Base-by-base conservation (phyloP, 2,888 invertebrate species). In the Aelia acuminata region DNA sequence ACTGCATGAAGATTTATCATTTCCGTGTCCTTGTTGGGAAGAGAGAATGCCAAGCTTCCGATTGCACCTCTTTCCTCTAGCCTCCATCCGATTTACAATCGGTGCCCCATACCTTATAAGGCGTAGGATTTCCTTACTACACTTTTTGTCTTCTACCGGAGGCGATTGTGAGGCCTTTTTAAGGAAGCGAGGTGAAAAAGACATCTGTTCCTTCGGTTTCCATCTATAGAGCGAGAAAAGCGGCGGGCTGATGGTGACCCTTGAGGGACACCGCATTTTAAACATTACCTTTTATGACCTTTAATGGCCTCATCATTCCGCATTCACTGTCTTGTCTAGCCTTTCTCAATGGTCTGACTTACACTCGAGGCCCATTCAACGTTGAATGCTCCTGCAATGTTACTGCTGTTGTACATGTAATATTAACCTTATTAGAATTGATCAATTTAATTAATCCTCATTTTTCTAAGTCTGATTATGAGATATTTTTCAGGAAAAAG, bases 271-370 rank as follows among this genome's bases (percentile, higher is more conserved):
- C n/a, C n/a, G 80, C 39, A 7, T 75, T 75, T 39, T 75, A 75
- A 35, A n/a, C 43, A 22, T 80, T 18, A 4, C 80, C 80, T 43
- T 80, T n/a, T 43, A 43, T 15, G 43, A 47, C 39, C 13, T 8
- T 43, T 80, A 80, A 80, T 80, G 80, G 43, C 22, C 43, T 80
- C 43, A 80, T 80, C 43, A 80, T 80, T 80, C 80, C 80, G 39
- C 75, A 39, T 75, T 39, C 15, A n/a, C 80, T 39, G 31, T 10
- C n/a, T 80, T 80, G 43, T 80, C 39, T 39, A 39, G 80, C 10
- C 80, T 47, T n/a, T 35, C 31, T 70, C 43, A 80, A 80, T 80
- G 80, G 63, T 18, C 35, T n/a, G 39, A 43, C 43, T 80, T 47
- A 47, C 80, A 80, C 80, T 80, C 4, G 80, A n/a, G 39, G 18